A percentile compares a stretch with the other conserved stretches of the same genome.
These are phyloP conservation scores for Ophraella communa DNA, from an alignment of 2,888 invertebrate species.

Conservation along the genomic window DNA sequence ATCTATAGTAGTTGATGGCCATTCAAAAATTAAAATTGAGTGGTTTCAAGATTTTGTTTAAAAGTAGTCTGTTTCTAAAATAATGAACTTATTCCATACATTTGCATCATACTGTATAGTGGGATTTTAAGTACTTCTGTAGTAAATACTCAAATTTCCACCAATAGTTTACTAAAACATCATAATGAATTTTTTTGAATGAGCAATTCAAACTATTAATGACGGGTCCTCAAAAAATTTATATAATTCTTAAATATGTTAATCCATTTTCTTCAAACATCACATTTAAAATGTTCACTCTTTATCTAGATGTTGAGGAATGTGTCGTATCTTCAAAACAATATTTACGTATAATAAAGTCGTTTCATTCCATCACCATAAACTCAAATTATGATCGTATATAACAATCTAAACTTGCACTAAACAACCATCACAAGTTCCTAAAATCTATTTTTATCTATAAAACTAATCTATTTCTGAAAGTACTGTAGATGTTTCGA, in stretches of 20 bases:
- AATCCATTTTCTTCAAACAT: neutral
- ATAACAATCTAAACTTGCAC: constrained; percentile 1
- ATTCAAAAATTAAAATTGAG: too few species aligned
- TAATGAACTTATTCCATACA: too few species aligned
- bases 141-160: too few species aligned
- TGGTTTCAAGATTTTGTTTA: too few species aligned
- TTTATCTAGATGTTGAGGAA: neutral
- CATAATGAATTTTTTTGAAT: too few species aligned
- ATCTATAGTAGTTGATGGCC: too few species aligned
- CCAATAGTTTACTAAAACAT: too few species aligned
- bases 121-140: too few species aligned
- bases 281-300: neutral
- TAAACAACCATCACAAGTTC: neutral
- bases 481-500: neutral
- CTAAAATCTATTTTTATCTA: constrained; percentile 10
- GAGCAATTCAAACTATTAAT: too few species aligned
- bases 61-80: too few species aligned
- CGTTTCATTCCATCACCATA: neutral
- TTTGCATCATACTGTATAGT: too few species aligned
- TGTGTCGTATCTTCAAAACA: neutral
- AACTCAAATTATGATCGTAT: neutral
- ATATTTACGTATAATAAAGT: neutral
- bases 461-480: constrained; percentile 7
- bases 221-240: too few species aligned
- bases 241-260: neutral